Evolutionary conservation across 2,888 invertebrate genomes (phyloP).

Genomic region (Octonoba sinensis): DNA sequence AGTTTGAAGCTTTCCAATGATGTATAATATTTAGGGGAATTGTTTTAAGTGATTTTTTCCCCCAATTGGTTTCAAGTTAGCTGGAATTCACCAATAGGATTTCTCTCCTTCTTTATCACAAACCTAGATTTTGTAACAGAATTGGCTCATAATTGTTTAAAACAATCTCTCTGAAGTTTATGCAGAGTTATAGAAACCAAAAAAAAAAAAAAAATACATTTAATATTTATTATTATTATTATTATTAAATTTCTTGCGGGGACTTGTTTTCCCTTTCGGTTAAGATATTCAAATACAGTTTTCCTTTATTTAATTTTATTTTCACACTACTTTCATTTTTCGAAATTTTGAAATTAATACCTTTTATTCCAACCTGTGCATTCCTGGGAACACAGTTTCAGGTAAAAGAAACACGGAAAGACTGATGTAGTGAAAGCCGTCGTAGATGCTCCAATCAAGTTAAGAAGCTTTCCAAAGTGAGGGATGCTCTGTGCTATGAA

Average conservation of each 20-base stretch:
- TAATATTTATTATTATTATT: background rate
- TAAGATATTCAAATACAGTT: no score
- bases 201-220: background rate
- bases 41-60: no score
- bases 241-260: background rate
- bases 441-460: constrained; percentile 86
- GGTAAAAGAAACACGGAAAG: constrained; percentile 85
- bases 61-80: no score
- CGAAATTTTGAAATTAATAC: constrained; percentile 67
- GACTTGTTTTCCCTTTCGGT: no score
- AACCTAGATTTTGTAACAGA: no score
- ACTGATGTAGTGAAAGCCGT: constrained; percentile 87
- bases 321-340: background rate
- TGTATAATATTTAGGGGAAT: no score
- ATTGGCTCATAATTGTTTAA: no score
- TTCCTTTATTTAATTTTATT: background rate
- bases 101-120: no score
- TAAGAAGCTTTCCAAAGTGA: constrained; percentile 87
- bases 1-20: no score
- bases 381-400: constrained; percentile 76
- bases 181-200: background rate
- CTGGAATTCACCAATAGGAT: no score
- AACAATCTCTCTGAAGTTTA: no score
- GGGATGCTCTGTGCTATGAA: constrained; percentile 86
- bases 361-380: constrained; percentile 72